Evolutionary conservation across 2,888 invertebrate genomes (phyloP).

Genomic region (Aleiodes leptofemur): DNA sequence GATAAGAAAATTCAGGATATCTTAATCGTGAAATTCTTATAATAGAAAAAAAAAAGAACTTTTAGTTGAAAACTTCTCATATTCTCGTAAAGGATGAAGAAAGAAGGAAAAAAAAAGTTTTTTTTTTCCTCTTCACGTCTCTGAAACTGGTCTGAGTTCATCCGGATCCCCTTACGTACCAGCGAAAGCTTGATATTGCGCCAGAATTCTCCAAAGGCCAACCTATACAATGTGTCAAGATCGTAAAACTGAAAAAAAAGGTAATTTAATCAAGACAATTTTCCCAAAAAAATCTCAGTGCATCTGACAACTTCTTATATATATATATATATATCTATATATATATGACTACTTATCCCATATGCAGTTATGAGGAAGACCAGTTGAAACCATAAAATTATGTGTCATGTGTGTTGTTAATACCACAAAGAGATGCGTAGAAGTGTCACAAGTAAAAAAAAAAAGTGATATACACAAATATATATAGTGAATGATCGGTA

Average conservation of each 20-base stretch:
- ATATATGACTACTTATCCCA: too few relatives aligned
- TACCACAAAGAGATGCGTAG: conserved; percentile 31
- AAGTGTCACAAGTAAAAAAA: conserved; percentile 25
- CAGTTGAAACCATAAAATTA: conserved; percentile 1
- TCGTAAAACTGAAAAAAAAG: conserved; percentile 6
- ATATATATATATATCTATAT: too few relatives aligned
- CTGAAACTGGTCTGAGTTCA: conserved; percentile 6
- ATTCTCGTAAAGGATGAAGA: neutral
- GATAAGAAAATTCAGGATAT: neutral
- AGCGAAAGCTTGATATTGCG: neutral
- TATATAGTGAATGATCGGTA: conserved; percentile 18
- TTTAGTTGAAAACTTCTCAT: neutral
- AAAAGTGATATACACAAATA: conserved; percentile 5
- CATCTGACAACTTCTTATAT: too few relatives aligned
- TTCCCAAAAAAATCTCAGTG: too few relatives aligned
- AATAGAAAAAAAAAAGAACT: too few relatives aligned
- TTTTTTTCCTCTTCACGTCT: neutral
- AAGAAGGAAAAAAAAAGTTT: too few relatives aligned
- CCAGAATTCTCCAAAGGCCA: conserved; percentile 4
- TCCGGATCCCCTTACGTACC: neutral
- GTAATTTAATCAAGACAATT: too few relatives aligned
- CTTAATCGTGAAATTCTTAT: too few relatives aligned
- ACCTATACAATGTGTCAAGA: neutral
- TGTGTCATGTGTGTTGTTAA: neutral
- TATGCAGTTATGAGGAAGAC: neutral